Base-by-base conservation (phyloP, 2,113 vertebrate genomes). In the Hippolais icterina region DNA sequence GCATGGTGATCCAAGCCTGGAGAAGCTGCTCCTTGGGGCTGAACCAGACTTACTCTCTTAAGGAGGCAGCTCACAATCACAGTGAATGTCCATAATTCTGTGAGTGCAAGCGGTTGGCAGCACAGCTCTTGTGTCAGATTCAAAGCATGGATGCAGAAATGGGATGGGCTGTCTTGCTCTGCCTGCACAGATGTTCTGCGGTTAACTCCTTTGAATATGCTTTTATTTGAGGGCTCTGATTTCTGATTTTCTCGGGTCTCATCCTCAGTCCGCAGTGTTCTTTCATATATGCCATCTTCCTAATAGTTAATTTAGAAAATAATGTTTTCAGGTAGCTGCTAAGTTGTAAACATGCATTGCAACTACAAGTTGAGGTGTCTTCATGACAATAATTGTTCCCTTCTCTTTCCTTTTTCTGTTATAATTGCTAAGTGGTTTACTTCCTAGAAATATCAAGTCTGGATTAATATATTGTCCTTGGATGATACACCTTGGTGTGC, bases 391-490 rank as follows among this genome's bases (percentile, higher is more conserved):
- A 35, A 60, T 56, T 21, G 7, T 80, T 35, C 31, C 18, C 4
- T 59, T 78, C 53, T 70, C 46, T 49, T 60, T 74, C 59, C 18
- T 23, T 72, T 15, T 80, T 69, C 15, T 59, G 5, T 52, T 82
- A 25, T 41, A 59, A 85, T 52, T 81, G 23, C 31, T 33, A 31
- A 42, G 28, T 59, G 41, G 53, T 21, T 90, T 2, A 41, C 49
- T 90, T 61, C 37, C 63, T 90, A 52, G 72, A 70, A 91, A 68
- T 92, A 87, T 9, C 49, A 65, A 70, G 31, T 83, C 59, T 88
- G 47, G 59, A 92, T 89, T 95, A 92, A 94, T 93, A 41, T 54
- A 18, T 93, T 66, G 89, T 94, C 82, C 42, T 68, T 86, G 78
- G 25, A 12, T 82, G 66, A 31, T 91, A 82, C 59, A 81, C 68